Evolutionary conservation across 2,888 invertebrate genomes (phyloP).

Genomic region (Rosalia funebris): DNA sequence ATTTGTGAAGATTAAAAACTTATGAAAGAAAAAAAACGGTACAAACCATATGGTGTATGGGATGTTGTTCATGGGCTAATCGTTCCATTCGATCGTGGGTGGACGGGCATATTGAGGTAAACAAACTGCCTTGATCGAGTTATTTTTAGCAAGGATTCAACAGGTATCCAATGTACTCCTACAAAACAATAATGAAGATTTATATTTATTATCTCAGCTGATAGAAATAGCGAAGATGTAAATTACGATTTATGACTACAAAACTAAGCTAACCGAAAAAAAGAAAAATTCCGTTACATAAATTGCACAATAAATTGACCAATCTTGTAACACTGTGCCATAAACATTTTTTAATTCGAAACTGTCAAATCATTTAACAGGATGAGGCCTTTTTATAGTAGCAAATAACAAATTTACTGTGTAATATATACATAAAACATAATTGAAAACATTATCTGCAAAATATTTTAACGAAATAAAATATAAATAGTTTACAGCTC

Average conservation of each 20-base stretch:
- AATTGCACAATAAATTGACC: too few relatives aligned
- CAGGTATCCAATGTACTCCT: slow-evolving; percentile 11
- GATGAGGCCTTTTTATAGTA: too few relatives aligned
- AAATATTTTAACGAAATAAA: too few relatives aligned
- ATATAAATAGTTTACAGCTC: too few relatives aligned
- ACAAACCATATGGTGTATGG: slow-evolving; percentile 25
- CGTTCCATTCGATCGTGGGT: slow-evolving; percentile 32
- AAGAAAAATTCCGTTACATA: too few relatives aligned
- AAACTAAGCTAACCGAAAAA: too few relatives aligned
- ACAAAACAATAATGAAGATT: slow-evolving; percentile 1
- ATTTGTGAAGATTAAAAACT: slow-evolving; percentile 22
- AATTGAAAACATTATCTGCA: too few relatives aligned
- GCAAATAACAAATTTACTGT: too few relatives aligned
- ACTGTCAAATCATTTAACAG: too few relatives aligned
- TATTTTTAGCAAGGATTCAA: slow-evolving; percentile 27
- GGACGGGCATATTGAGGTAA: slow-evolving; percentile 36
- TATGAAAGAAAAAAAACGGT: slow-evolving; percentile 12
- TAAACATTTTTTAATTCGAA: too few relatives aligned
- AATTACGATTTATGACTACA: background rate
- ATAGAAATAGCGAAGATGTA: background rate
- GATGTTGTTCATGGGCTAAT: slow-evolving; percentile 35
- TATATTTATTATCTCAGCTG: slow-evolving; percentile 1
- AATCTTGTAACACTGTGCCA: too few relatives aligned
- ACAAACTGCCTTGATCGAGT: slow-evolving; percentile 43
- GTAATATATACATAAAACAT: too few relatives aligned